A percentile compares a stretch with the other conserved stretches of the same genome.
These are phyloP conservation scores for Phaethon lepturus DNA, from an alignment of 2,113 vertebrate species.

Conservation along the genomic window DNA sequence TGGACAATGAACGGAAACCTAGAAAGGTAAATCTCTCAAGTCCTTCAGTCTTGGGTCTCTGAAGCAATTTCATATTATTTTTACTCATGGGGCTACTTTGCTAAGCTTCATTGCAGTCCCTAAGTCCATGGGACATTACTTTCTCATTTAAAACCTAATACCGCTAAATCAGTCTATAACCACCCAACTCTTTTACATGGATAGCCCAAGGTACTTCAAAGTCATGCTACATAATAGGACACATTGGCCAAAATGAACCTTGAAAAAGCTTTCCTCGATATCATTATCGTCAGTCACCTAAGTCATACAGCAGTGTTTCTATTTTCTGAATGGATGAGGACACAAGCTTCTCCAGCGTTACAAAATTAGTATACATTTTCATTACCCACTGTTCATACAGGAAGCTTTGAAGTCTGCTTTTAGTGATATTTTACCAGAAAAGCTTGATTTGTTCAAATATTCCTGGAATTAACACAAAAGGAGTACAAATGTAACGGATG, in stretches of 20 bases:
- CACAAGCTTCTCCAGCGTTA: neutral
- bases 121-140: constrained; percentile 62
- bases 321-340: neutral
- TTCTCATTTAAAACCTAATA: constrained; percentile 60
- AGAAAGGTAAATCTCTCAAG: constrained; percentile 58
- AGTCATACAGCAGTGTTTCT: neutral
- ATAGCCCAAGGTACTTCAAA: constrained; percentile 56
- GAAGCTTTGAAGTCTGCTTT: neutral
- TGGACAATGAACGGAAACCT: constrained; percentile 37
- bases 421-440: neutral
- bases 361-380: neutral
- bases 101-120: constrained; percentile 48
- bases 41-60: constrained; percentile 44
- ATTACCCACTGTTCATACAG: neutral
- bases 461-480: constrained; percentile 2
- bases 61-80: constrained; percentile 59
- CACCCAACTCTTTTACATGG: constrained; percentile 57
- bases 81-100: constrained; percentile 49
- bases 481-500: neutral
- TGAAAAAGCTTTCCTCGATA: neutral
- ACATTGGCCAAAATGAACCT: constrained; percentile 37
- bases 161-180: constrained; percentile 58
- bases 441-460: constrained; percentile 5
- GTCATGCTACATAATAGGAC: constrained; percentile 41
- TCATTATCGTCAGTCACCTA: neutral